Base-by-base conservation (phyloP, 2,888 invertebrate species). In the Andrena flavipes region DNA sequence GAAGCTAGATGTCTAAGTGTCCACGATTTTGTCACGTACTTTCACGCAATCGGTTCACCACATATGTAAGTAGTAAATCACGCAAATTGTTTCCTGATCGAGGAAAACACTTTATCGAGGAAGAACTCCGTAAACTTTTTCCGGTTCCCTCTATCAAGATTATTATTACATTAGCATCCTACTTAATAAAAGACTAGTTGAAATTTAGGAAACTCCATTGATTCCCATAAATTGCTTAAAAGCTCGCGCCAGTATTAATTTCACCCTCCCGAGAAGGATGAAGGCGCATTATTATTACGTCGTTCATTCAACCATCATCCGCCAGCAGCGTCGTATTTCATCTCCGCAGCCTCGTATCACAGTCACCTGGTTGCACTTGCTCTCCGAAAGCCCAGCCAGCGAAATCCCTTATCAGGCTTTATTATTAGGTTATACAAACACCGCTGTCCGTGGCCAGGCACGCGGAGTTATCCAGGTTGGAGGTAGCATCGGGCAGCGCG, bases 401-500 rank as follows among this genome's bases (percentile, higher is more conserved):
- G 76, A 33, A 69, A 51, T 49, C 63, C 64, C 77, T 83, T 83
- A 70, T 78, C 77, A 56, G 51, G 49, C 59, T 64, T 77, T 68
- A 77, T 81, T 81, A 69, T 62, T 42, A 77, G 75, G 69, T 87
- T 87, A 75, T 62, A 67, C 73, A 83, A 70, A 77, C 64, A n/a
- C 33, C 51, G 29, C 33, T 70, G 69, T n/a, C 62, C 26, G 69
- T 75, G 65, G 30, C 59, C 54, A 71, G 77, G 72, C 73, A 59
- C 60, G 35, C 16, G 54, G 33, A 54, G 33, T 23, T 26, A 35
- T 29, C 10, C 29, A 26, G 26, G 29, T n/a, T 29, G 7, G 8
- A 8, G 42, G 63, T 63, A 5, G n/a, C 48, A 49, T 26, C 20
- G 29, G 29, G 48, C 29, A 30, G 49, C 72, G 33, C 63, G 54